Conservation (phyloP, 2,797 vertebrate species). For the Chrysolophus pictus region DNA sequence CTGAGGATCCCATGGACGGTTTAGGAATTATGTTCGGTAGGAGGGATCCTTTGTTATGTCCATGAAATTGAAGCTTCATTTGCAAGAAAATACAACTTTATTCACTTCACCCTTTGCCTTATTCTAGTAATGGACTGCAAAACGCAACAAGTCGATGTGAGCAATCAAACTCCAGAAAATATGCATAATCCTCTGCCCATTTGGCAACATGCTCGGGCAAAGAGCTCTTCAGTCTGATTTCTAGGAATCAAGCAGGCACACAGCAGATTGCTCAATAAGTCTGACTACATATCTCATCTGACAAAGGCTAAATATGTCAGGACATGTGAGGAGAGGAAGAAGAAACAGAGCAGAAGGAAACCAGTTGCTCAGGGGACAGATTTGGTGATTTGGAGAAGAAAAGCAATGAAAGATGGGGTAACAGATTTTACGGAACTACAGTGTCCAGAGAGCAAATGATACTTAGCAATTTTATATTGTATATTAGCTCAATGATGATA, state of each 20-base stretch:
- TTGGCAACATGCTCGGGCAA: background rate
- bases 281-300: background rate
- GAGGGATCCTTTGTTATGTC: background rate
- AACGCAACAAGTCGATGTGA: background rate
- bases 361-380: background rate
- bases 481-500: background rate
- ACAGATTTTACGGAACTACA: background rate
- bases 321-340: background rate
- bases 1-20: background rate
- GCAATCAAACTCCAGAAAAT: background rate
- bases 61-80: background rate
- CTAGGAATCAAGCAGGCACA: background rate
- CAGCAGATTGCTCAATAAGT: background rate
- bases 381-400: background rate
- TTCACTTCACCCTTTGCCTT: background rate
- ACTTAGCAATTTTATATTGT: background rate
- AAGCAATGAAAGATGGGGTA: background rate
- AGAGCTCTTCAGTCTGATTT: background rate
- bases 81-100: background rate
- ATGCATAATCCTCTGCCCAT: background rate
- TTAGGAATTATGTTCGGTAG: background rate
- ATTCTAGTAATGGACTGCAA: background rate
- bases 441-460: background rate
- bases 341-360: slow-evolving; percentile 34
- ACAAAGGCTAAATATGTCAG: background rate